Evolutionary conservation across 2,113 vertebrate genomes (phyloP).

Genomic region (Bombycilla garrulus): DNA sequence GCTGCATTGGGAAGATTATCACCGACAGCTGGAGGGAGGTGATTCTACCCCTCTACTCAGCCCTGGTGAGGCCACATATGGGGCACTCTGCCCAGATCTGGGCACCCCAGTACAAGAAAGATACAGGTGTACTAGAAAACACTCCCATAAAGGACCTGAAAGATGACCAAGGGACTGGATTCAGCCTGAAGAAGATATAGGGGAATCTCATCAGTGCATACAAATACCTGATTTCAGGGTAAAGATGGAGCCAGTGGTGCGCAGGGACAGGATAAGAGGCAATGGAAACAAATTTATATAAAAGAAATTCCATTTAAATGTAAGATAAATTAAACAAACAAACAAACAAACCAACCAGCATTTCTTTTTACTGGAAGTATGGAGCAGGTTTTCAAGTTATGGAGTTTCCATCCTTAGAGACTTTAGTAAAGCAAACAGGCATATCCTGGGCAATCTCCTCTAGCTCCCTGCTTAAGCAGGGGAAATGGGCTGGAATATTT

Average conservation of each 20-base stretch:
- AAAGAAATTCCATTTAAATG: not conserved
- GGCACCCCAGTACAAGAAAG: not conserved
- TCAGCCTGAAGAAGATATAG: not conserved
- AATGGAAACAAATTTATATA: not conserved
- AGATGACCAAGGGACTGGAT: not conserved
- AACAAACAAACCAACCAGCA: not conserved
- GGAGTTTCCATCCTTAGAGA: not conserved
- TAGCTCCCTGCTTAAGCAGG: not conserved
- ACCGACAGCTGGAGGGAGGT: not conserved
- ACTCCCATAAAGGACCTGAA: not conserved
- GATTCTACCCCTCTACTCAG: not conserved
- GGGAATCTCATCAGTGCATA: not conserved
- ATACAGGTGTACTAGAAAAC: not conserved
- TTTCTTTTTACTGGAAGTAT: not conserved
- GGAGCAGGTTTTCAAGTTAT: not conserved
- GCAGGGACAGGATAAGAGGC: not conserved
- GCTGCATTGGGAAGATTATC: not conserved
- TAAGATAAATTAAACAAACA: no score
- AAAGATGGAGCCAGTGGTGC: not conserved
- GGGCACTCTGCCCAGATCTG: not conserved
- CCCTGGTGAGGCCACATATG: not conserved
- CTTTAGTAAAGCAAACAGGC: not conserved
- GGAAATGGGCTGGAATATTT: not conserved
- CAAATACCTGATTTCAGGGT: not conserved
- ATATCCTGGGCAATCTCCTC: not conserved